These are phyloP conservation scores for Microcebus ravelobensis DNA, from an alignment of 2,113 vertebrate genomes.

Conservation along the genomic window DNA sequence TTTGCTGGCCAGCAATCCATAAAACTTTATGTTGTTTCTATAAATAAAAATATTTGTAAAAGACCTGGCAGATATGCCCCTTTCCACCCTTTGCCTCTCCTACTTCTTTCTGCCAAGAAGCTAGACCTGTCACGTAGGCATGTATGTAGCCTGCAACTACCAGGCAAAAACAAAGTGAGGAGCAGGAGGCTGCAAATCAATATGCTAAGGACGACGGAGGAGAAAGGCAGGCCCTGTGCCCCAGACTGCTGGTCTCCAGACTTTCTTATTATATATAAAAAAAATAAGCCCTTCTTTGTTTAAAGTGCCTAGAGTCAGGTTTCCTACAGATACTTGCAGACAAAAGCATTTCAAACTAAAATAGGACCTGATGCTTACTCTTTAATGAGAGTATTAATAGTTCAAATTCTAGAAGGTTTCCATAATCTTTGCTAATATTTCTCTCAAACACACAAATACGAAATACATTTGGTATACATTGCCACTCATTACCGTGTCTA, in stretches of 20 bases:
- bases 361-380: background rate
- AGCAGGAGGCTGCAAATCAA: background rate
- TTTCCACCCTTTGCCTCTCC: background rate
- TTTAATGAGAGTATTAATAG: background rate
- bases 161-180: background rate
- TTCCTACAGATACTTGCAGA: slow-evolving; percentile 1
- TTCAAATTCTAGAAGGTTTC: slow-evolving; percentile 10
- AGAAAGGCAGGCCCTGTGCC: background rate
- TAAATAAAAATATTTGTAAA: background rate
- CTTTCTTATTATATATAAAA: background rate
- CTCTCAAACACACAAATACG: background rate
- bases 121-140: background rate
- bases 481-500: background rate
- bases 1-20: background rate
- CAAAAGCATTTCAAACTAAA: slow-evolving; percentile 40
- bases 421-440: background rate
- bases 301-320: background rate
- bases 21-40: background rate
- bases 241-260: background rate
- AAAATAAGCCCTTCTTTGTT: background rate
- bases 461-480: background rate
- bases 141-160: background rate
- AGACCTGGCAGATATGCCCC: background rate
- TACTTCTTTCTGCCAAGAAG: background rate
- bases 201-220: too few relatives aligned